phyloP scores from a whole-genome alignment of 2,797 vertebrate genomes.

The Rhinichthys osculus region DNA sequence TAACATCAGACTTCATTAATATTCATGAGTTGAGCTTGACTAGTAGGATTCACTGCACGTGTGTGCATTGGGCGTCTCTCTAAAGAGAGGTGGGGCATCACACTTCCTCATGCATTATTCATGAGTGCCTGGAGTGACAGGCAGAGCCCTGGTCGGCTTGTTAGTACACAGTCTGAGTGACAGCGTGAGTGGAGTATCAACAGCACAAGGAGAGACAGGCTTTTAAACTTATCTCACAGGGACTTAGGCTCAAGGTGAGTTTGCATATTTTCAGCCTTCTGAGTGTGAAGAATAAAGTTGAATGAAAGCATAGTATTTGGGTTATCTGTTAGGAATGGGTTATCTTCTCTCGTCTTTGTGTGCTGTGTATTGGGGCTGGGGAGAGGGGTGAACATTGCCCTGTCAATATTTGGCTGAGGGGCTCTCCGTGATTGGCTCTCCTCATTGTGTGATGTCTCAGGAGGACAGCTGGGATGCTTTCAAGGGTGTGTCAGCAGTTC shows the following conservation, averaged over 20 bases:
- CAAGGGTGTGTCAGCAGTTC: constrained; percentile 63
- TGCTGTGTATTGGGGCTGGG: neutral
- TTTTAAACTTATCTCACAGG: neutral
- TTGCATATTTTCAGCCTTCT: neutral
- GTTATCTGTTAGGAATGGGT: constrained; percentile 36
- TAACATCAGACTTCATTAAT: neutral
- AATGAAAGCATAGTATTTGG: neutral
- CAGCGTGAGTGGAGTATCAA: constrained; percentile 55
- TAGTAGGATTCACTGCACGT: constrained; percentile 33
- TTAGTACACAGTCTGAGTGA: constrained; percentile 67
- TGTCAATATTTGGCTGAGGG: constrained; percentile 53
- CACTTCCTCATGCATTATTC: constrained; percentile 80
- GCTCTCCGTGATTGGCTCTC: constrained; percentile 69
- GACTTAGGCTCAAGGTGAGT: constrained; percentile 44
- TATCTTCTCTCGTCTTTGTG: constrained; percentile 48
- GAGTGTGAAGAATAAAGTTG: neutral
- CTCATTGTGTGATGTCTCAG: constrained; percentile 43
- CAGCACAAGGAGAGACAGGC: constrained; percentile 6
- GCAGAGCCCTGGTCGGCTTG: constrained; percentile 68
- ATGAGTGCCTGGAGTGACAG: constrained; percentile 70
- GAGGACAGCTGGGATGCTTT: constrained; percentile 58
- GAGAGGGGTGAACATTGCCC: constrained; percentile 58
- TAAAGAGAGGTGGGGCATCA: constrained; percentile 69
- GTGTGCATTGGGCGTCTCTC: constrained; percentile 71
- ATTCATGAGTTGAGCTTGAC: constrained; percentile 14